These are phyloP conservation scores for Arctia plantaginis DNA, from an alignment of 2,888 invertebrate species.

Conservation along the genomic window DNA sequence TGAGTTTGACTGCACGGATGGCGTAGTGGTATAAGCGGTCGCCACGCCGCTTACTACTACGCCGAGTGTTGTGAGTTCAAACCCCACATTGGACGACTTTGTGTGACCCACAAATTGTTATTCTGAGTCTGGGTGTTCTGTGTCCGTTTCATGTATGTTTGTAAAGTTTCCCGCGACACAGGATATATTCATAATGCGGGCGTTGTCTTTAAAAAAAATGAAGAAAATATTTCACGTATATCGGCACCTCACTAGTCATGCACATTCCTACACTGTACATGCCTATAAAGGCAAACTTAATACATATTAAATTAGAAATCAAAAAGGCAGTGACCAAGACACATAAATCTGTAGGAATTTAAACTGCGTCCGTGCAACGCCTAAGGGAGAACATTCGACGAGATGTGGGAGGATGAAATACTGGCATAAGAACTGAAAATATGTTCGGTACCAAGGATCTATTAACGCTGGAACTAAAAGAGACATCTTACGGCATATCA, in stretches of 20 bases:
- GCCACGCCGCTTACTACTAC: too few species aligned
- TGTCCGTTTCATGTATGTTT: too few species aligned
- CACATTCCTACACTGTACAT: not conserved
- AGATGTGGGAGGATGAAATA: conserved; percentile 50
- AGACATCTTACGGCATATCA: not conserved
- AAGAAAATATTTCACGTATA: not conserved
- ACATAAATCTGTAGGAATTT: conserved; percentile 51
- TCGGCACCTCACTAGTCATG: not conserved
- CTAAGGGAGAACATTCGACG: conserved; percentile 30
- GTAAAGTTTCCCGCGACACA: too few species aligned
- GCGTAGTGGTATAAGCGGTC: too few species aligned
- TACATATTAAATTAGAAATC: conserved; percentile 35
- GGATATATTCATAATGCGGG: too few species aligned
- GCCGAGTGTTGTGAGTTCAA: too few species aligned
- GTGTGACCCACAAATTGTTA: too few species aligned
- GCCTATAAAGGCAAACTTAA: not conserved
- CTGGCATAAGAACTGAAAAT: conserved; percentile 45
- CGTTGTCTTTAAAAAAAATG: too few species aligned
- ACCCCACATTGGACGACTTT: too few species aligned
- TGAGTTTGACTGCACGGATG: too few species aligned
- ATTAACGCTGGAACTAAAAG: not conserved
- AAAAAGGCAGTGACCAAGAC: conserved; percentile 40
- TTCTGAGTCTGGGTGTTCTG: too few species aligned
- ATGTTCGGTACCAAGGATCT: conserved; percentile 29
- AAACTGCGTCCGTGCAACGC: conserved; percentile 41